phyloP scores from a whole-genome alignment of 2,113 vertebrate genomes.

The Hipposideros armiger region DNA sequence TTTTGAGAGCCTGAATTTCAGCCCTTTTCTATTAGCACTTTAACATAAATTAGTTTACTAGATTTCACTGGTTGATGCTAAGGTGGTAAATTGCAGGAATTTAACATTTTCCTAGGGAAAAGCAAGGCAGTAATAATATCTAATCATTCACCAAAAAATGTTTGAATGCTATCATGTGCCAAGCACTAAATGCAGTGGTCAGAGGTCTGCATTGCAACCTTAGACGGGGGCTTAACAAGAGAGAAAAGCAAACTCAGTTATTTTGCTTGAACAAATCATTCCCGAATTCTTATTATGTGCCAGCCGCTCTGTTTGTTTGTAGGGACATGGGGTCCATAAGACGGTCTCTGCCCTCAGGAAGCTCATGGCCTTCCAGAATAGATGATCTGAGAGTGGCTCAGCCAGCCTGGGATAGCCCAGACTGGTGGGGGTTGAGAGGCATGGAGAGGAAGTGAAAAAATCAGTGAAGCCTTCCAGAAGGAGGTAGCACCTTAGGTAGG shows the following conservation, averaged over 20 bases:
- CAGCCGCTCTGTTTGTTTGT: neutral
- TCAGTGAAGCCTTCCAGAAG: neutral
- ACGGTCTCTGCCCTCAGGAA: neutral
- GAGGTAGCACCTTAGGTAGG: neutral
- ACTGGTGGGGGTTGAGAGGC: neutral
- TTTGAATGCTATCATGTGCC: neutral
- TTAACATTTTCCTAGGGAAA: conserved; percentile 4
- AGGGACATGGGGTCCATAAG: neutral
- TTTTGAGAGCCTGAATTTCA: conserved; percentile 28
- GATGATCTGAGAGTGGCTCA: neutral
- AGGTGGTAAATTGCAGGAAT: neutral
- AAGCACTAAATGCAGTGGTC: neutral
- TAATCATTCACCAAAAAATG: neutral
- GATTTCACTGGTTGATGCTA: conserved; percentile 21
- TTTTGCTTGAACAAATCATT: conserved; percentile 26
- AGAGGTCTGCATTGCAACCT: neutral
- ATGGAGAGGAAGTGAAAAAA: neutral
- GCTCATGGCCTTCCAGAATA: neutral
- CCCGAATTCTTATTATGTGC: neutral
- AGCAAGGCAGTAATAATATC: neutral
- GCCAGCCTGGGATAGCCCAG: neutral
- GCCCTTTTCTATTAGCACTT: conserved; percentile 23
- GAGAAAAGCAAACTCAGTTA: conserved; percentile 1
- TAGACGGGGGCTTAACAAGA: neutral
- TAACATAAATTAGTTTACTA: conserved; percentile 47